Evolutionary conservation across 1,140 invertebrate species (phyloP), one percentile per base, ranked within the genome.

Genomic region (Tyrophagus putrescentiae): DNA sequence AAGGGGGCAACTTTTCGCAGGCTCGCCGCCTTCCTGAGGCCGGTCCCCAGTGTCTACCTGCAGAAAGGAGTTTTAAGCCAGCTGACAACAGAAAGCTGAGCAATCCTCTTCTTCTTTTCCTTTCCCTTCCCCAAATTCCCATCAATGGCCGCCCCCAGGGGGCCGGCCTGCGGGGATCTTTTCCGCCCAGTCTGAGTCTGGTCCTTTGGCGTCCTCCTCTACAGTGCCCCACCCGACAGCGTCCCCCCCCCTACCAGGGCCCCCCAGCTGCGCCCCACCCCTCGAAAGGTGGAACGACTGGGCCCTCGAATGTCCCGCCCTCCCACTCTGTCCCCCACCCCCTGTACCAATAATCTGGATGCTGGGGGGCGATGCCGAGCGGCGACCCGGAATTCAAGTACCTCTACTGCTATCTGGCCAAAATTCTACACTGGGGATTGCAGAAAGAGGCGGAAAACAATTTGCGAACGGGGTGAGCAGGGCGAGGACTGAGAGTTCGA

Each of bases 171-270:
- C 96, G 74, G 94, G 88, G 74, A 91, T 93, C 77, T 98, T 98
- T 78, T 97, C 93, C 65, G 97, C 97, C 69, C 98, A 98, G 77
- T 97, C 92, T 0, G 95, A 98, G 93, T 98, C 13, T 98, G 95
- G 95, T 95, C 90, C 60, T 98, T 98, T 72, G 95, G 95, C 64
- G 97, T 98, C 70, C 77, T 98, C 48, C 81, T 98, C 23, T 52
- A 96, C 92, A 95, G 98, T 75, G 79, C 98, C 64, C 88, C 98
- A 59, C 98, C 94, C 23, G 96, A 94, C 70, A 94, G 94, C 56
- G 79, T 92, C 68, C 93, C 95, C 75, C n/a, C n/a, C n/a, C 94
- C 95, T 60, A 98, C 98, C 79, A 79, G 81, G 65, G 81, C 79
- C 68, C n/a, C 97, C 98, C 93, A 97, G 92, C 31, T 98, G 98